Conservation (phyloP, 2,797 vertebrate species). For the Steatocranus sp. region DNA sequence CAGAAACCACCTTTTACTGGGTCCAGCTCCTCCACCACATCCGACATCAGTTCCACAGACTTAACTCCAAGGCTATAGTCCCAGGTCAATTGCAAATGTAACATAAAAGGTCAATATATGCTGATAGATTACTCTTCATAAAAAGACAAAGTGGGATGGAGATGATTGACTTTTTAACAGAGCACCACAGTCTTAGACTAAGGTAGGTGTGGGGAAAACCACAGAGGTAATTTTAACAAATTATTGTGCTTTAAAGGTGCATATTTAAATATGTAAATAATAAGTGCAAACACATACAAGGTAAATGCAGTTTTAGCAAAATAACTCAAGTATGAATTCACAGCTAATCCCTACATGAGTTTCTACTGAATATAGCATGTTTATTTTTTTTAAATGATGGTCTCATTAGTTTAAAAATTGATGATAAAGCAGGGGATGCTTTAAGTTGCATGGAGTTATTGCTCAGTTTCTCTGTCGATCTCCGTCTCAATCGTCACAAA, state of each 20-base stretch:
- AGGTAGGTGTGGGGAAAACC: background rate
- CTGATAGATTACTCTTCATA: background rate
- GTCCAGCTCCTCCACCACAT: background rate
- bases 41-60: background rate
- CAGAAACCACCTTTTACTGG: background rate
- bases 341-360: background rate
- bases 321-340: background rate
- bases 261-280: background rate
- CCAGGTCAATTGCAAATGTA: background rate
- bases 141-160: background rate
- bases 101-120: background rate
- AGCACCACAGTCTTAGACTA: background rate
- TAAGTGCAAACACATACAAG: background rate
- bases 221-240: background rate
- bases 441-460: background rate
- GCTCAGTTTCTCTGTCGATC: background rate
- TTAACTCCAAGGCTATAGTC: background rate
- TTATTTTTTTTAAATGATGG: background rate
- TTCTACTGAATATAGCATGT: background rate
- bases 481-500: rapidly evolving
- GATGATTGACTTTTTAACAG: background rate
- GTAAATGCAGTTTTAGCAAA: background rate
- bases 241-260: background rate
- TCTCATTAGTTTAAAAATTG: background rate
- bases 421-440: background rate